Base-by-base conservation (phyloP, 2,888 invertebrate genomes). In the Endomychus coccineus region DNA sequence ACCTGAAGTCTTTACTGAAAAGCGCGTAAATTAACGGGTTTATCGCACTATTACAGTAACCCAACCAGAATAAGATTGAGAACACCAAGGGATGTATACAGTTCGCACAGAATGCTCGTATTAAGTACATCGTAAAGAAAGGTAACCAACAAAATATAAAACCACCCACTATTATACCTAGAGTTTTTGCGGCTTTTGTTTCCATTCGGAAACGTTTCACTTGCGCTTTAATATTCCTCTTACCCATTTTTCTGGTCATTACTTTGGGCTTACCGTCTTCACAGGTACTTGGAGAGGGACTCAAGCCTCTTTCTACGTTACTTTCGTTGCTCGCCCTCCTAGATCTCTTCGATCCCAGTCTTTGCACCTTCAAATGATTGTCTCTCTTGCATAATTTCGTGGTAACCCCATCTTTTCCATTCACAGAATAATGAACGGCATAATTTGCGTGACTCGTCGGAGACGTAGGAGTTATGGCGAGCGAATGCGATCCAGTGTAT, bases 111-210 rank as follows among this genome's bases (percentile, higher is more conserved):
- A 89, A 94, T 0, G 91, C 92, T 7, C 89, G 75, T 36, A 92
- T 77, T 29, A 94, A 75, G 65, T 95, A 95, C 70, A 92, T 87
- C 27, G 91, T 90, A 71, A 96, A 94, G 71, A 96, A 96, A 0
- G 95, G 95, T 37, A 92, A 74, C 96, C 96, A 97, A 66, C 96
- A 97, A 56, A 87, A 77, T 36, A 95, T 91, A 69, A 97, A 97
- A 27, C 92, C 88, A 1, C 96, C 96, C 3, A 97, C 95, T 45
- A 97, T 96, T 47, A 97, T 94, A 42, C 91, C 95, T 34, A 96
- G 71, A 1, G 95, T 95, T 66, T 95, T 95, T 2, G 95, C 94
- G 1, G 95, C 95, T 69, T 95, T 95, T 0, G 94, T 94, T 64
- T 96, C 95, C 83, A 91, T 90, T 3, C 87, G 78, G 63, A 91